Conservation (phyloP, 2,113 vertebrate genomes). For the Otis tarda region DNA sequence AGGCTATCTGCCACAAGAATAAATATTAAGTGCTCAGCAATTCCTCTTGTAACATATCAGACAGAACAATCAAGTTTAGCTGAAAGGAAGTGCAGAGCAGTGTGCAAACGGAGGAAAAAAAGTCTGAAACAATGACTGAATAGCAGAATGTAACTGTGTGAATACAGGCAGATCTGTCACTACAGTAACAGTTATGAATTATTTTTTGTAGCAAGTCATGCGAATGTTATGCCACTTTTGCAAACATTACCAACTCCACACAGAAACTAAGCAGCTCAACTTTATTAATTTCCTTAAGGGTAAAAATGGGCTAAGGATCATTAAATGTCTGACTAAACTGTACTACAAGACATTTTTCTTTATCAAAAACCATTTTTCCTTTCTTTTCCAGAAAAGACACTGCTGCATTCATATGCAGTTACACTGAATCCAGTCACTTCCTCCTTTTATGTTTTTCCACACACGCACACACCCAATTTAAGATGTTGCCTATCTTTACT, state of each 20-base stretch:
- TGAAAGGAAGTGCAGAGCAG: conserved; percentile 53
- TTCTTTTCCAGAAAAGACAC: not conserved
- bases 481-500: not conserved
- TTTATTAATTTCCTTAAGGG: conserved; percentile 43
- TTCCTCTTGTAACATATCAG: conserved; percentile 41
- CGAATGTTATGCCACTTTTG: not conserved
- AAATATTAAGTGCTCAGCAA: conserved; percentile 44
- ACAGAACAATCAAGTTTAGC: conserved; percentile 51
- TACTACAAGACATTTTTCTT: not conserved
- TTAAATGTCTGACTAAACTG: conserved; percentile 11
- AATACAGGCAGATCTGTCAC: not conserved
- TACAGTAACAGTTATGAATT: not conserved
- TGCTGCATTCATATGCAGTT: not conserved
- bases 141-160: not conserved
- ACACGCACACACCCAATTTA: not conserved
- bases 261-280: not conserved
- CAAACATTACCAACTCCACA: not conserved
- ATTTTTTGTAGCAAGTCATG: not conserved
- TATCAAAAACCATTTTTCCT: not conserved
- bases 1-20: conserved; percentile 1
- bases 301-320: conserved; percentile 9
- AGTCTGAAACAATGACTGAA: conserved; percentile 34
- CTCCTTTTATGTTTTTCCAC: conserved; percentile 22
- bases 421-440: not conserved
- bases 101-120: conserved; percentile 13